Evolutionary conservation across 2,113 vertebrate species (phyloP).

Genomic region (Bothrops jararaca): DNA sequence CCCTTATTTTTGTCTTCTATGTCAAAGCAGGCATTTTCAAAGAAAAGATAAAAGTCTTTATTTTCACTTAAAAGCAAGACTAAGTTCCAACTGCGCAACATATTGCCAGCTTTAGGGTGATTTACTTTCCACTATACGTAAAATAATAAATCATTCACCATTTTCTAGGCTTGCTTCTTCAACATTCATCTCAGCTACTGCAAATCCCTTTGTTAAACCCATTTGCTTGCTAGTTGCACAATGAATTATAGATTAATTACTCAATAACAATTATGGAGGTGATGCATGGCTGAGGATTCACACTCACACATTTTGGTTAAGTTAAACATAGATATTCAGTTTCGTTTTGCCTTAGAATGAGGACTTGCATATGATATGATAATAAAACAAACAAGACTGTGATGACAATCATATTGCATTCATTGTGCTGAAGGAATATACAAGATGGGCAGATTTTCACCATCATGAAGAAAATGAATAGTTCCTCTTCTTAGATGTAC

Average conservation of each 20-base stretch:
- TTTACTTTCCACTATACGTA: constrained; percentile 48
- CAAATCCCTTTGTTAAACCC: constrained; percentile 47
- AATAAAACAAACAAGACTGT: constrained; percentile 47
- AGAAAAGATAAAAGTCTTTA: constrained; percentile 44
- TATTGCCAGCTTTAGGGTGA: constrained; percentile 3
- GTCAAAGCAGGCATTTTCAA: background rate
- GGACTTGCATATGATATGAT: constrained; percentile 49
- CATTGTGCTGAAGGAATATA: constrained; percentile 38
- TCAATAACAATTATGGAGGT: constrained; percentile 40
- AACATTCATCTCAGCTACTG: constrained; percentile 37
- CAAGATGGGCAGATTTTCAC: constrained; percentile 16
- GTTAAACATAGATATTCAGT: constrained; percentile 41
- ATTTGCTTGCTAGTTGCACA: constrained; percentile 45
- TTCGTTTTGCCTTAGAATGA: constrained; percentile 50
- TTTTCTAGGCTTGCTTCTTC: constrained; percentile 46
- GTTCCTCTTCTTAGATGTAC: constrained; percentile 38
- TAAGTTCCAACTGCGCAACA: constrained; percentile 35
- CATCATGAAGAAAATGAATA: constrained; percentile 54
- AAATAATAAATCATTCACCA: constrained; percentile 55
- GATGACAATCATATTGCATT: constrained; percentile 35
- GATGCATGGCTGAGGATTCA: constrained; percentile 48
- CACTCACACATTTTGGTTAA: constrained; percentile 37
- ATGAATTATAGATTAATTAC: constrained; percentile 59
- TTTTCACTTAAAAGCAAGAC: constrained; percentile 38
- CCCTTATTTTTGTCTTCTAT: background rate